Base-by-base conservation (phyloP, 2,888 invertebrate genomes). In the Nudaria mundana region DNA sequence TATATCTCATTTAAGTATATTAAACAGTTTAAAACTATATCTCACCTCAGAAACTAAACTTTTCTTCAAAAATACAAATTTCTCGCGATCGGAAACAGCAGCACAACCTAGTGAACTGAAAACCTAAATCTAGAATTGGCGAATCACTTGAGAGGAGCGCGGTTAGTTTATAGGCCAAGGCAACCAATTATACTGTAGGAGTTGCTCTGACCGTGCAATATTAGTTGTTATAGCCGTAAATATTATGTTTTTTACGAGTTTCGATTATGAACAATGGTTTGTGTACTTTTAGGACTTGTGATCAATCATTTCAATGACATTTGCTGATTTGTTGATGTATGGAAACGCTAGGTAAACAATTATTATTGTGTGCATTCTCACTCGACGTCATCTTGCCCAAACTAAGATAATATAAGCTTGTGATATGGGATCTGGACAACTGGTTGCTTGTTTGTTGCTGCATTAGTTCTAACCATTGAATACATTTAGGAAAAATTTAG, bases 81-180 rank as follows among this genome's bases (percentile, higher is more conserved):
- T 42, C 40, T 53, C 45, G 40, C 48, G 40, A 68, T 79, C 71
- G 77, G 76, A 81, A 81, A 73, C 71, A 65, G 66, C 68, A 68
- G 52, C 52, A 63, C 80, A 84, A 82, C 81, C 81, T 71, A 79
- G 69, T 87, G 85, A 83, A 72, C 87, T 84, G 84, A 79, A 87
- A 86, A 87, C 87, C 87, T 85, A 86, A 85, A 85, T 87, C 84
- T 83, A 82, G 83, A 86, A 83, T 81, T 83, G 83, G 78, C 81
- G 79, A 83, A 79, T 80, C 76, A 71, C 73, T 66, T 66, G 71
- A 64, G 73, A 77, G 73, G 70, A 70, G 71, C 67, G 74, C 66
- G 65, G 53, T 63, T 66, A 66, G 69, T 77, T 81, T 78, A 80
- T 82, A 77, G 87, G 86, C 82, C 87, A 87, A 87, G 87, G 87